phyloP scores from a whole-genome alignment of 2,113 vertebrate genomes.

The Muntiacus reevesi region DNA sequence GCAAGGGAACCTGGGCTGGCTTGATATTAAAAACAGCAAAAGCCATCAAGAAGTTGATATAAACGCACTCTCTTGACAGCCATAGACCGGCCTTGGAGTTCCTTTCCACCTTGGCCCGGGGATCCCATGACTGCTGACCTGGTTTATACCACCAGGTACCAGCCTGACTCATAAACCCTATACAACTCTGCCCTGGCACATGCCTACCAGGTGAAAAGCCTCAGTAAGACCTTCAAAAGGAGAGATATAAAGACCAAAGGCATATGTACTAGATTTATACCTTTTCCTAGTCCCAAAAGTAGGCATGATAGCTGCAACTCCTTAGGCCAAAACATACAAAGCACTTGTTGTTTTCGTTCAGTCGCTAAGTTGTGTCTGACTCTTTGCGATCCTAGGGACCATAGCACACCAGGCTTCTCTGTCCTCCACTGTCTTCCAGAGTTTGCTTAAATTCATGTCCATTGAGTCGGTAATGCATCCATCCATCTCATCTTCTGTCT shows the following conservation, averaged over 20 bases:
- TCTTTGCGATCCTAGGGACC: background rate
- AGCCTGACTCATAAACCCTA: background rate
- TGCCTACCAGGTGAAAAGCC: background rate
- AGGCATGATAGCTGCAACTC: background rate
- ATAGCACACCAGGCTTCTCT: background rate
- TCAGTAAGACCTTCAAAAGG: background rate
- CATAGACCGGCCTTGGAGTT: background rate
- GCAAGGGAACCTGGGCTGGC: background rate
- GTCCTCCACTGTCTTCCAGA: background rate
- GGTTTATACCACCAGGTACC: background rate
- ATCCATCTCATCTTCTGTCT: background rate
- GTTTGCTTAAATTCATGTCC: background rate
- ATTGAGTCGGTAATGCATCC: background rate
- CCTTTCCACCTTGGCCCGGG: background rate
- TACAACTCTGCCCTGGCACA: background rate
- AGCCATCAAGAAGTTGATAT: background rate
- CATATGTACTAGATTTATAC: background rate
- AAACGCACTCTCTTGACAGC: background rate
- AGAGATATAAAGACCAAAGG: background rate
- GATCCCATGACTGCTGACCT: background rate
- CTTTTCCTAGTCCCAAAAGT: background rate
- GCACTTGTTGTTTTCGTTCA: background rate
- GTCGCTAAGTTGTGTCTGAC: background rate
- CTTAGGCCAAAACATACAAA: background rate
- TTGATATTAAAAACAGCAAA: background rate